Conservation (phyloP, 1,140 invertebrate species). For the Saccostrea cuccullata region DNA sequence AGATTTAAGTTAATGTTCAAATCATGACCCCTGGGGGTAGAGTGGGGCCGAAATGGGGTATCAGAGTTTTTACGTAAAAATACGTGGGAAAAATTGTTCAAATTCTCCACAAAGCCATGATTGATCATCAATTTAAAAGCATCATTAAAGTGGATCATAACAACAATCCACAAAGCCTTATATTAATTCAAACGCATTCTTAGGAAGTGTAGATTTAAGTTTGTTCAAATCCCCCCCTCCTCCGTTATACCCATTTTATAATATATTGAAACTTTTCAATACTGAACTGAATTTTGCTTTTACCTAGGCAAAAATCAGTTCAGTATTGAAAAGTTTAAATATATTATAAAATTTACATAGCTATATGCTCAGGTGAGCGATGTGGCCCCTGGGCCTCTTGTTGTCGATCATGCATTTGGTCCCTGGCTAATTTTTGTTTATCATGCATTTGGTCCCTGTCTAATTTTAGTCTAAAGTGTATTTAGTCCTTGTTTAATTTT, state of each 20-base stretch:
- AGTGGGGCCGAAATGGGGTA: no score
- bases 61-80: no score
- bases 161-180: not conserved
- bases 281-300: not conserved
- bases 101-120: no score
- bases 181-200: not conserved
- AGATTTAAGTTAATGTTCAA: not conserved
- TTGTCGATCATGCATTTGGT: not conserved
- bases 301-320: no score
- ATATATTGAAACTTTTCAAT: no score
- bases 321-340: no score
- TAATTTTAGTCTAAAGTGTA: not conserved
- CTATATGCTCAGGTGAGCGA: not conserved
- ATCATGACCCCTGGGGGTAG: no score
- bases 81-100: no score
- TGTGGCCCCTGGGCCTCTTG: not conserved
- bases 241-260: no score
- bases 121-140: no score
- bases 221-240: not conserved
- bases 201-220: not conserved
- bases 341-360: no score
- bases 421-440: not conserved
- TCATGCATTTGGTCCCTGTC: not conserved
- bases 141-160: no score
- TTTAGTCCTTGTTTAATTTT: not conserved